phyloP scores from a whole-genome alignment of 2,888 invertebrate species.

The Perdita meconis region DNA sequence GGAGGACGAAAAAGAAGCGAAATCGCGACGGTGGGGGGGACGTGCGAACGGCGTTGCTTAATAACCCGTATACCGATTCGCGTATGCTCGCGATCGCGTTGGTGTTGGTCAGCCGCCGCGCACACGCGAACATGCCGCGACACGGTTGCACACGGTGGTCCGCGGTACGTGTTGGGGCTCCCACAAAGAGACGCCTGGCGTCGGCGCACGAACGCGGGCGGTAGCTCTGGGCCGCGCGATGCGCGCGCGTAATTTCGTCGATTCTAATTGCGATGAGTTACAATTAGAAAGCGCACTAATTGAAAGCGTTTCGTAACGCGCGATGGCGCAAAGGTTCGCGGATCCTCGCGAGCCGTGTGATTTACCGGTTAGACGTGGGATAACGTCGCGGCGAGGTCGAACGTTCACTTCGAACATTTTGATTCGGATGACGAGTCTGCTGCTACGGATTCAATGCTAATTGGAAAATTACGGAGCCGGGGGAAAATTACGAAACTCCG shows the following conservation, averaged over 20 bases:
- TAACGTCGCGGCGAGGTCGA: constrained; percentile 30
- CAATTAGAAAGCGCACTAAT: constrained; percentile 82
- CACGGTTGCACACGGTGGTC: constrained; percentile 17
- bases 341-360: constrained; percentile 77
- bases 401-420: constrained; percentile 21
- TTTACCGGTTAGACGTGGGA: constrained; percentile 61
- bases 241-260: constrained; percentile 75
- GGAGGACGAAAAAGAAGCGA: constrained; percentile 46
- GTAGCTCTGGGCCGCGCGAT: constrained; percentile 55
- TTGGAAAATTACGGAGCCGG: not conserved
- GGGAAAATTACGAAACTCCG: not conserved
- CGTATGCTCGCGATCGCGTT: constrained; percentile 53
- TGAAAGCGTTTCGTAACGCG: constrained; percentile 80
- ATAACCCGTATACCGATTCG: constrained; percentile 75
- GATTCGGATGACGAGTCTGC: not conserved
- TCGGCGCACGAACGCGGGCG: constrained; percentile 54
- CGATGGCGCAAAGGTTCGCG: constrained; percentile 74
- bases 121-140: not conserved
- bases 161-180: constrained; percentile 45
- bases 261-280: constrained; percentile 79
- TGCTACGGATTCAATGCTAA: not conserved
- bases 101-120: constrained; percentile 22
- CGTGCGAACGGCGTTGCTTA: constrained; percentile 79
- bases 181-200: constrained; percentile 45
- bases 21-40: constrained; percentile 56